Base-by-base conservation (phyloP, 2,888 invertebrate genomes). In the Xestoiulus laeticollis region DNA sequence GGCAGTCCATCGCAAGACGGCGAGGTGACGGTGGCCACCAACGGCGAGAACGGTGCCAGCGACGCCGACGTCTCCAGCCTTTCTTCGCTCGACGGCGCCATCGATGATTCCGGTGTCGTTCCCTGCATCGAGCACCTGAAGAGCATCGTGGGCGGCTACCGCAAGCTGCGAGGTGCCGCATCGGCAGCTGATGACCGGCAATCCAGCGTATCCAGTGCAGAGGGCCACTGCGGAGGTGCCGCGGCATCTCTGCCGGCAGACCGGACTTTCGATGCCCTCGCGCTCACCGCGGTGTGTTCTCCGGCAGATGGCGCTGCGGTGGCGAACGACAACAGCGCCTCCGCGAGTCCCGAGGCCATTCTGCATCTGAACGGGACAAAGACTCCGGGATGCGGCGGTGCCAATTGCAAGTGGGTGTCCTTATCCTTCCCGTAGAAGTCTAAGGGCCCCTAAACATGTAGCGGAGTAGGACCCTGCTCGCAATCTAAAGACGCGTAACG, bases 11-110 rank as follows among this genome's bases (percentile, higher is more conserved):
- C 48, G 1, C 48, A 48, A 16, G 48, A 48, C 16, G 48, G 48
- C 12, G 48, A 48, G 48, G 16, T 16, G 48, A 48, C 48, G 14
- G 48, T 48, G 48, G 48, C 82, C 32, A n/a, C 82, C 26, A 82
- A 82, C 32, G 82, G 82, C 1, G 59, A 32, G 48, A 87, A 59
- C 10, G 86, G 48, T 1, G 48, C 44, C 59, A 87, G 87, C 33
- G 87, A 87, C 59, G 87, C 87, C 32, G 87, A 87, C n/a, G 87
- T 87, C 22, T 87, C 87, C 22, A 87, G 78, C 32, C 59, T 87
- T 2, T 87, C 87, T 6, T 87, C 87, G 6, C 68, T 87, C 10
- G 87, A 87, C 38, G 85, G 38, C 3, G 32, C 38, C 48, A 16
- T 10, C 33, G 85, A 85, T 1, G 85, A 43, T 1, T 32, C 85